Percentiles rank a stretch among this genome's conserved stretches.
These are phyloP conservation scores for Epizoanthus ramosus DNA, from an alignment of 92 coral and sea anemone genomes.

Conservation along the genomic window DNA sequence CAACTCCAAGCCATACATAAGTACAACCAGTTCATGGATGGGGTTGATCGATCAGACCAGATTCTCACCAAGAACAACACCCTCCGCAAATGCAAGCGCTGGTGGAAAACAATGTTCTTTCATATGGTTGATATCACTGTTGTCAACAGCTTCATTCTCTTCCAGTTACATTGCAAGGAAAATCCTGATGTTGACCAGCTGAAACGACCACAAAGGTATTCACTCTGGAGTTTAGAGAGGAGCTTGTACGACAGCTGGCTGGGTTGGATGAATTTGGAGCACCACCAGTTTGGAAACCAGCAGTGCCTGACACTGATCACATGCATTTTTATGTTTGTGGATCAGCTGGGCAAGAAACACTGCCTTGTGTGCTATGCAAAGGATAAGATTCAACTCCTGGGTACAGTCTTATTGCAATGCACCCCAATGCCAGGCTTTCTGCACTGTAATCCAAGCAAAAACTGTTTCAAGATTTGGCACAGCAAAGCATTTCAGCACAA, in stretches of 20 bases:
- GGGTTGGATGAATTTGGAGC: conserved; percentile 12
- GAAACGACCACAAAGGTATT: not conserved
- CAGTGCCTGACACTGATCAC: not conserved
- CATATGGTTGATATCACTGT: conserved; percentile 36
- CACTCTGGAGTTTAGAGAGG: conserved; percentile 40
- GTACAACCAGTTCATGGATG: conserved; percentile 57
- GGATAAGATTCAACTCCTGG: no score
- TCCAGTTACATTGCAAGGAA: not conserved
- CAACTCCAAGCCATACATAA: conserved; percentile 52
- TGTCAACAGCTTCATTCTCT: conserved; percentile 35
- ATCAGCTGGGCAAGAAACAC: no score
- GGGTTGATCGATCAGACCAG: conserved; percentile 14
- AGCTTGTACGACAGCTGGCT: conserved; percentile 28
- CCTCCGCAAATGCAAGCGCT: conserved; percentile 2
- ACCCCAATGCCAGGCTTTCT: not conserved
- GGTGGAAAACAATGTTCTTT: conserved; percentile 48
- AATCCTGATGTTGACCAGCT: conserved; percentile 5
- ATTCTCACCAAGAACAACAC: no score
- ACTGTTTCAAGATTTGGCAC: conserved; percentile 16
- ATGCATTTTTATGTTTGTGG: no score
- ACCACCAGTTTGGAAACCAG: conserved; percentile 39
- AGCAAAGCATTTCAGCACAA: not conserved
- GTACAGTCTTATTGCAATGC: no score
- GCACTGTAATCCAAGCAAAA: not conserved
- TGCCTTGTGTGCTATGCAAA: no score